Conservation (phyloP, 2,888 invertebrate species). For the Meandrusa payeni region DNA sequence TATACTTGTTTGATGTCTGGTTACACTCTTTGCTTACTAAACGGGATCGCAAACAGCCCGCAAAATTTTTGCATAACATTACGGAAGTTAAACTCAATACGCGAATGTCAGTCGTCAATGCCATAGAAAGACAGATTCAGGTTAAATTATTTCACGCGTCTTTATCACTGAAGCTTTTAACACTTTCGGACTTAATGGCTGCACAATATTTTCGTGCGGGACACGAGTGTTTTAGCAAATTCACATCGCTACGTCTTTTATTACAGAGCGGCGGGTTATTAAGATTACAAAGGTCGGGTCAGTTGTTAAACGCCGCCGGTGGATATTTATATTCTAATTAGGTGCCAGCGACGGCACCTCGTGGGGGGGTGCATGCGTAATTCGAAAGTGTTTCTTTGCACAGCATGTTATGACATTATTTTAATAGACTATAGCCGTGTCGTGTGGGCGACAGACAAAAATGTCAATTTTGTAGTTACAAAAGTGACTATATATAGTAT, state of each 20-base stretch:
- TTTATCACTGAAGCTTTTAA: slow-evolving; percentile 4
- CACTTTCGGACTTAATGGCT: slow-evolving; percentile 1
- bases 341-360: slow-evolving; percentile 60
- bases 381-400: slow-evolving; percentile 54
- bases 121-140: background rate
- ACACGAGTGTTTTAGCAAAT: slow-evolving; percentile 36
- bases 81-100: slow-evolving; percentile 13
- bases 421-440: slow-evolving; percentile 32
- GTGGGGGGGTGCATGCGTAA: slow-evolving; percentile 70
- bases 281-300: slow-evolving; percentile 66
- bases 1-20: too few relatives aligned
- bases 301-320: slow-evolving; percentile 62
- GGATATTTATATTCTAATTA: slow-evolving; percentile 74
- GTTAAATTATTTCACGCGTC: background rate
- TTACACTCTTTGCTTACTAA: slow-evolving; percentile 14
- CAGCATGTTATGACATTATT: slow-evolving; percentile 62
- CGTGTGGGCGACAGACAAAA: slow-evolving; percentile 6
- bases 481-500: too few relatives aligned
- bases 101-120: slow-evolving; percentile 11
- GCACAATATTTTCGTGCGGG: slow-evolving; percentile 31
- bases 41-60: slow-evolving; percentile 24
- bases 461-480: too few relatives aligned
- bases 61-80: slow-evolving; percentile 23
- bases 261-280: slow-evolving; percentile 48
- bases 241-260: slow-evolving; percentile 43